Base-by-base conservation (phyloP, 2,888 invertebrate species). In the Desoria tigrina region DNA sequence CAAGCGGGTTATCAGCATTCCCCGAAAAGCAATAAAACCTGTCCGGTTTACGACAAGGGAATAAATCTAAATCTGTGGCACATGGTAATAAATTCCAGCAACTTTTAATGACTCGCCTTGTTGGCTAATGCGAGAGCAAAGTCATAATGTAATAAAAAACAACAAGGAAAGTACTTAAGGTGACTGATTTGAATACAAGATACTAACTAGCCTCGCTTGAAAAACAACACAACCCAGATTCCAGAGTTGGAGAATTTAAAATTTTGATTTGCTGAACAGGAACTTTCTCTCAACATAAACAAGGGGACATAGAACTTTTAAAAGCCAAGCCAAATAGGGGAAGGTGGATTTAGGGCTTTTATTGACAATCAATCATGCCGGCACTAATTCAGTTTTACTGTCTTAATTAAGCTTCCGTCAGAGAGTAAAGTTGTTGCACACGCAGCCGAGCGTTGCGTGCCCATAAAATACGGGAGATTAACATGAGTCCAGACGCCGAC, bases 401-500 rank as follows among this genome's bases (percentile, higher is more conserved):
- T 61, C 69, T 69, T 66, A 69, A 69, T 69, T 69, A 69, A 69
- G 63, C 61, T 69, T 63, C 51, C 66, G 54, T 42, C 54, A 23
- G 45, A 23, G 45, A 59, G 9, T 45, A 24, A 45, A 45, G 45
- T 45, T 45, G 45, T 45, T 45, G 45, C 45, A 18, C 45, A 45
- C 32, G 32, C 32, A 32, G 32, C 32, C 32, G 6, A 32, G 32
- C 6, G 24, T 51, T 51, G 51, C 51, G 51, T 51, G 51, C 23
- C n/a, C 51, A 6, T 23, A 51, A 51, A 51, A 26, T 6, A 51
- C 45, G n/a, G 11, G 32, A 32, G 32, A 32, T 32, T 32, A 32
- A 32, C 32, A 32, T 7, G 32, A 32, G 11, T 32, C 11, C 32
- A 32, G 32, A 32, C 32, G 32, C 32, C 32, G 11, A 32, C 32